These are phyloP conservation scores for Phoxinus phoxinus DNA, from an alignment of 2,113 vertebrate genomes.

Conservation along the genomic window DNA sequence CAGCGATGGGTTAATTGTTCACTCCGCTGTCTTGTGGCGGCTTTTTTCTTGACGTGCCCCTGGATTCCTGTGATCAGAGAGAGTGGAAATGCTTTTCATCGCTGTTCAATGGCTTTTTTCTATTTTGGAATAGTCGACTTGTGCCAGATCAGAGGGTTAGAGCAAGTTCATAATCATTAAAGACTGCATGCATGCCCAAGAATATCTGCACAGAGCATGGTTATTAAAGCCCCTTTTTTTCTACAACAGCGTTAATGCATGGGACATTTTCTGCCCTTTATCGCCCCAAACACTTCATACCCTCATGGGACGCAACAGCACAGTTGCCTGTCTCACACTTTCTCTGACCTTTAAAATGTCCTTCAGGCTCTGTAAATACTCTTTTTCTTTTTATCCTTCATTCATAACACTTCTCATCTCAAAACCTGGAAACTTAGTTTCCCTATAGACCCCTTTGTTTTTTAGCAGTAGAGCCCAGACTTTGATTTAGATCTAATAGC, in stretches of 20 bases:
- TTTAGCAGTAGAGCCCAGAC: neutral
- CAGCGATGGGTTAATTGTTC: conserved; percentile 53
- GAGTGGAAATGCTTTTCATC: conserved; percentile 40
- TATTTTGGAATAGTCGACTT: conserved; percentile 33
- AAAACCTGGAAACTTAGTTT: conserved; percentile 35
- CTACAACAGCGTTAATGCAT: neutral
- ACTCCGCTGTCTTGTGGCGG: conserved; percentile 33
- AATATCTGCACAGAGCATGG: neutral
- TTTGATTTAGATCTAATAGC: neutral
- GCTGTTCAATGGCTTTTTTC: conserved; percentile 25
- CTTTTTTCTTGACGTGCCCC: conserved; percentile 14
- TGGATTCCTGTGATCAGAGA: conserved; percentile 37
- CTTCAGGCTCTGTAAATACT: conserved; percentile 37
- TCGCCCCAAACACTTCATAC: conserved; percentile 25
- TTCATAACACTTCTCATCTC: conserved; percentile 20
- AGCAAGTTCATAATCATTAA: conserved; percentile 34
- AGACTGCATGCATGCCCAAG: neutral
- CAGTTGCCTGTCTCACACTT: conserved; percentile 38
- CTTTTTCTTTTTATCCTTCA: neutral
- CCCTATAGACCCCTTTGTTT: conserved; percentile 26
- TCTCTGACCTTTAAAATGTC: conserved; percentile 46
- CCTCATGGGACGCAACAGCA: conserved; percentile 24
- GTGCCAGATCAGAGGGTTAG: conserved; percentile 49
- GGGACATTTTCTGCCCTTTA: conserved; percentile 1
- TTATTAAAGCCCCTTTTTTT: neutral